Percentiles rank a stretch among this genome's conserved stretches.
Evolutionary conservation across 2,888 invertebrate genomes (phyloP).

Genomic region (Onthophagus sagittarius): DNA sequence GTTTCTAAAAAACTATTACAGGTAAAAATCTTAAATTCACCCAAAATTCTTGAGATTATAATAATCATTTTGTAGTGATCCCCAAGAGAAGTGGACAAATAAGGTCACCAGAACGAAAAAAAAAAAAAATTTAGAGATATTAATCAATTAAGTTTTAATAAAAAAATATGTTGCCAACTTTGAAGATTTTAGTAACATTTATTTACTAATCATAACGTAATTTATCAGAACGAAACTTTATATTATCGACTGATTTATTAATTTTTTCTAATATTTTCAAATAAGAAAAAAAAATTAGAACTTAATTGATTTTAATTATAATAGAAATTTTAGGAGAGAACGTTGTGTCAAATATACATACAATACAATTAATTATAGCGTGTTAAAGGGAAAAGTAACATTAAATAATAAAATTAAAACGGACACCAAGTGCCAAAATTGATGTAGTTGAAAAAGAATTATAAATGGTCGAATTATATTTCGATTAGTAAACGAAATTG

Average conservation of each 20-base stretch:
- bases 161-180: neutral
- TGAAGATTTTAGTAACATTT: neutral
- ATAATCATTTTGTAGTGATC: conserved; percentile 16
- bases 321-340: conserved; percentile 6
- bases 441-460: neutral
- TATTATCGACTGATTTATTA: neutral
- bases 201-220: neutral
- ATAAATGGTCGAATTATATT: neutral
- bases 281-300: neutral
- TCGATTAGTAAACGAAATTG: no score
- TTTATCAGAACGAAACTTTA: neutral
- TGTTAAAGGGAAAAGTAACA: neutral
- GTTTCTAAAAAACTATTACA: no score
- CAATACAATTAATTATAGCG: neutral
- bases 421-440: neutral
- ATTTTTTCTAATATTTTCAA: neutral
- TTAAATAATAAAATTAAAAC: neutral
- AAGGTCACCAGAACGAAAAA: neutral
- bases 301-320: neutral
- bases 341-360: conserved; percentile 7
- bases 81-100: conserved; percentile 21
- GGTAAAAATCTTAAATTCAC: conserved; percentile 32
- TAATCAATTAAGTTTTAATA: neutral
- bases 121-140: neutral
- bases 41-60: neutral